A percentile compares a stretch with the other conserved stretches of the same genome.
These are phyloP conservation scores for Drosophila nr. perissopoda DNA, from an alignment of 2,888 invertebrate genomes.

Conservation along the genomic window DNA sequence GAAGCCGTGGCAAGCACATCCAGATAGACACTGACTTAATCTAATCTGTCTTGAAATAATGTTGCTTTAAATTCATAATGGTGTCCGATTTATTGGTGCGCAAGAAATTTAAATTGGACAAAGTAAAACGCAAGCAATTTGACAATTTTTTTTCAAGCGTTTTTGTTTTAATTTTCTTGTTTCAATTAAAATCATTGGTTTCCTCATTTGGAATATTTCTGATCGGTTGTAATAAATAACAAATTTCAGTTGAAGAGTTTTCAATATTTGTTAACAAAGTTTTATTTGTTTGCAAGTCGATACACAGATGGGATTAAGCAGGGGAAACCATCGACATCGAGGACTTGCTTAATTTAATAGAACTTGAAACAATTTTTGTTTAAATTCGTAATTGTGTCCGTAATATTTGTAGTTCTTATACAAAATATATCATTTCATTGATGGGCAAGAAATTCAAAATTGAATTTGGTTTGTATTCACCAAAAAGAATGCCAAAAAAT, in stretches of 20 bases:
- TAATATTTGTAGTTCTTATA: neutral
- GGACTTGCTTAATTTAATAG: neutral
- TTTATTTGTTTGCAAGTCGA: conserved; percentile 56
- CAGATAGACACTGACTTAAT: conserved; percentile 5
- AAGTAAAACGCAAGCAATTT: neutral
- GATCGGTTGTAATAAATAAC: conserved; percentile 19
- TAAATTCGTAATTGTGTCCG: neutral
- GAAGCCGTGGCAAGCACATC: conserved; percentile 46
- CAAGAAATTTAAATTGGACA: neutral
- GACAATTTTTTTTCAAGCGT: neutral
- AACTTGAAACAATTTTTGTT: neutral
- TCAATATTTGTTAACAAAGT: conserved; percentile 27
- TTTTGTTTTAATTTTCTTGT: no score
- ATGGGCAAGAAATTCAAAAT: neutral
- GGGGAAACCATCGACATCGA: conserved; percentile 42
- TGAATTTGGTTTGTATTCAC: neutral
- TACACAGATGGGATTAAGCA: conserved; percentile 71
- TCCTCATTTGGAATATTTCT: neutral
- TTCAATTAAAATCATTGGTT: neutral
- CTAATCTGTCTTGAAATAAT: neutral
- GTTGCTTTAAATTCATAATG: neutral
- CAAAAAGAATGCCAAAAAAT: neutral
- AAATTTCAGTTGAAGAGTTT: conserved; percentile 1
- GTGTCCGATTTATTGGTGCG: neutral
- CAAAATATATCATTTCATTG: neutral